These are phyloP conservation scores for Molossus molossus DNA, from an alignment of 2,797 vertebrate genomes.

Conservation along the genomic window DNA sequence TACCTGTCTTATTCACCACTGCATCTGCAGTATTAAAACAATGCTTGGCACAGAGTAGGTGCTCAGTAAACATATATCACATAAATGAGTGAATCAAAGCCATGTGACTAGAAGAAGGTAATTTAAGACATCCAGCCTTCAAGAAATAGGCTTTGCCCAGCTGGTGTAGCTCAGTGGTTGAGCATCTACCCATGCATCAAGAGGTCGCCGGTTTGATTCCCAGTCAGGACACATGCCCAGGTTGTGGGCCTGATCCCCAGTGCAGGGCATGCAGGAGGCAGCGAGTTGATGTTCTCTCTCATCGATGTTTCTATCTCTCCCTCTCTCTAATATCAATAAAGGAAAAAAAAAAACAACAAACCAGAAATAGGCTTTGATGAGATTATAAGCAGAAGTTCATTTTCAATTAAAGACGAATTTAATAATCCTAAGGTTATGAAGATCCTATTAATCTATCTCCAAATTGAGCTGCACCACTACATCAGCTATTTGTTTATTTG, in stretches of 20 bases:
- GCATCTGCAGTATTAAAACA: neutral
- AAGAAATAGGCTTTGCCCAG: neutral
- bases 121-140: neutral
- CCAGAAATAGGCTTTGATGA: conserved; percentile 19
- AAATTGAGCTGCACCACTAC: conserved; percentile 17
- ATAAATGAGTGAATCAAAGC: conserved; percentile 33
- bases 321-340: too few relatives aligned
- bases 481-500: neutral
- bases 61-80: conserved; percentile 9
- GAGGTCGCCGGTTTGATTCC: too few relatives aligned
- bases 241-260: too few relatives aligned
- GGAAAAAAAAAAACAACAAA: too few relatives aligned
- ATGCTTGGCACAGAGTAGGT: neutral
- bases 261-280: too few relatives aligned
- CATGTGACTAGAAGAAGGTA: neutral
- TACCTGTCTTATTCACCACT: neutral
- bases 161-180: too few relatives aligned
- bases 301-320: too few relatives aligned
- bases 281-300: too few relatives aligned
- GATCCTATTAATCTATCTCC: neutral
- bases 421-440: conserved; percentile 49
- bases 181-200: too few relatives aligned
- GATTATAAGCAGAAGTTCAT: neutral
- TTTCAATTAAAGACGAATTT: conserved; percentile 52
- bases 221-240: too few relatives aligned